Evolutionary conservation across 2,797 vertebrate species (phyloP).

Genomic region (Tamandua tetradactyla): DNA sequence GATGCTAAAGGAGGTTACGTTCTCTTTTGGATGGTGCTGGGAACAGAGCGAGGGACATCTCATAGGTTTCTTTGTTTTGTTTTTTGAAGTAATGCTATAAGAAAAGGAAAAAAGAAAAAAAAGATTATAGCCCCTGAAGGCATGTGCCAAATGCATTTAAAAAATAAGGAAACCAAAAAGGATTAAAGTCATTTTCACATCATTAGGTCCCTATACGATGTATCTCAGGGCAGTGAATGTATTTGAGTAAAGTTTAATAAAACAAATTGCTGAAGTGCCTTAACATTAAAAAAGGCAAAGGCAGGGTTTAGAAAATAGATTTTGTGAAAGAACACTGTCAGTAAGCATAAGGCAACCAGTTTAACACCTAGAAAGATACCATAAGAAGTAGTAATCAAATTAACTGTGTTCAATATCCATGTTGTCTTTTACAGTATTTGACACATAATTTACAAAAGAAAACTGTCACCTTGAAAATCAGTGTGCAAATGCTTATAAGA

Average conservation of each 20-base stretch:
- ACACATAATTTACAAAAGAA: slow-evolving; percentile 28
- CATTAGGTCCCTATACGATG: neutral
- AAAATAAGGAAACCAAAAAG: neutral
- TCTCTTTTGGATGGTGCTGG: neutral
- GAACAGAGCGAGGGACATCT: neutral
- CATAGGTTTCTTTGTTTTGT: neutral
- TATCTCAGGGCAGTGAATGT: neutral
- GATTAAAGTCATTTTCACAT: neutral
- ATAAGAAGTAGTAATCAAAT: neutral
- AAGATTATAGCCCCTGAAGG: neutral
- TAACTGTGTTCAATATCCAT: neutral
- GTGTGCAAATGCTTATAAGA: slow-evolving; percentile 34
- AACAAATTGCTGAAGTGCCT: neutral
- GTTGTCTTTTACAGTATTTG: neutral
- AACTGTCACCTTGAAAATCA: slow-evolving; percentile 46
- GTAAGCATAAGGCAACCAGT: neutral
- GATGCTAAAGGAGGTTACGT: slow-evolving; percentile 31
- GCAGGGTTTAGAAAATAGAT: neutral
- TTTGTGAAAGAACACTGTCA: slow-evolving; percentile 3
- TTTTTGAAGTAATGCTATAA: neutral
- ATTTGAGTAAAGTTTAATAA: slow-evolving; percentile 31
- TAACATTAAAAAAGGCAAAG: slow-evolving; percentile 32
- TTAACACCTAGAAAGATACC: slow-evolving; percentile 12
- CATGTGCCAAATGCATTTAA: neutral
- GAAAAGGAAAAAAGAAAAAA: too few relatives aligned